Base-by-base conservation (phyloP, 2,113 vertebrate genomes). In the Scomber japonicus region DNA sequence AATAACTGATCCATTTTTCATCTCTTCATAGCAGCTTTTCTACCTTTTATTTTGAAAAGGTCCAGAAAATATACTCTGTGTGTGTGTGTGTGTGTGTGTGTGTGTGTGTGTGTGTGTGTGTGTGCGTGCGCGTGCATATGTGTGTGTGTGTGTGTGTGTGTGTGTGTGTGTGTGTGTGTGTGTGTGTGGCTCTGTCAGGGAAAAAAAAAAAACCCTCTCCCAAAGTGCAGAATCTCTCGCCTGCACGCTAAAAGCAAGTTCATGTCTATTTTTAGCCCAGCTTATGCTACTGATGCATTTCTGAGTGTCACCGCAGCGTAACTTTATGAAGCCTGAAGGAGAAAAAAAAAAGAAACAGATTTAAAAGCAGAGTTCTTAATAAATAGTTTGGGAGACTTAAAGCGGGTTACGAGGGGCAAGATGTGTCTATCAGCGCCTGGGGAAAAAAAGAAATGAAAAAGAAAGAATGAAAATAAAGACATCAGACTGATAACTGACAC, bases 201-300 rank as follows among this genome's bases (percentile, higher is more conserved):
- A 24, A 2, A 24, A 24, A 24, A 24, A 24, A 66, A 66, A 65
- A 57, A 59, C 31, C 19, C n/a, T n/a, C 27, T 78, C 30, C 11
- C 61, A 53, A 44, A 78, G 85, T 92, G 88, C 81, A 78, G 89
- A 95, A 94, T 94, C 82, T 94, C 71, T 91, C 81, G 17, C 21
- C 73, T 67, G 71, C 82, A 54, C 56, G 81, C 80, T 87, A 91
- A 86, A 91, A 89, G 27, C 75, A 75, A 80, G 69, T 56, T 0
- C 2, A 1, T 0, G 9, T 73, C 86, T 94, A 93, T 93, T 93
- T 91, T 91, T 91, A 92, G 85, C 1, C 3, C 45, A 16, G 24
- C 48, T 27, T 75, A 45, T 75, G 82, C 56, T 11, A 27, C 71
- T 68, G 84, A 88, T 84, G 73, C 44, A 82, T 81, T 84, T 56